Conservation (phyloP, 1,140 invertebrate genomes). For the Palaemon carinicauda region DNA sequence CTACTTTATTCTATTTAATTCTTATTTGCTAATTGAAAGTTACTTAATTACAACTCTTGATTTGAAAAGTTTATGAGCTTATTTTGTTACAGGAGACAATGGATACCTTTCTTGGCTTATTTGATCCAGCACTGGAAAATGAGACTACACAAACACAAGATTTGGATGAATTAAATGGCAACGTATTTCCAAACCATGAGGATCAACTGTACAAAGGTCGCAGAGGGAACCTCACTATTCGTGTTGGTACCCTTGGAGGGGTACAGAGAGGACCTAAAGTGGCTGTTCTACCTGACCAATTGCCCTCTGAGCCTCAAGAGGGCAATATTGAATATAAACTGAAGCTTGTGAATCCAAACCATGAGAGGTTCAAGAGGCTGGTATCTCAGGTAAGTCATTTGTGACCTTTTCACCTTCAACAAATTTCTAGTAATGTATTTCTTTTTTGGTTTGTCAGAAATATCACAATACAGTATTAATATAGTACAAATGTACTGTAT, state of each 20-base stretch:
- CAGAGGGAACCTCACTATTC: background rate
- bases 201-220: background rate
- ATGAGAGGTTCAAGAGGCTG: conserved; percentile 85
- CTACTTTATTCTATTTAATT: too few relatives aligned
- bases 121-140: conserved; percentile 60
- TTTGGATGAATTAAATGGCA: conserved; percentile 49
- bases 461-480: too few relatives aligned
- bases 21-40: too few relatives aligned
- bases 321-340: conserved; percentile 95
- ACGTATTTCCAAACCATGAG: background rate
- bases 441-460: too few relatives aligned
- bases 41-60: too few relatives aligned
- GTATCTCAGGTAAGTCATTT: conserved; percentile 79
- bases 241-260: conserved; percentile 1
- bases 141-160: conserved; percentile 51
- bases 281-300: conserved; percentile 63
- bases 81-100: conserved; percentile 58
- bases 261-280: conserved; percentile 28
- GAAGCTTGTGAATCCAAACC: conserved; percentile 84
- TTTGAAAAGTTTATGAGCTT: too few relatives aligned
- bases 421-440: too few relatives aligned
- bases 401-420: too few relatives aligned
- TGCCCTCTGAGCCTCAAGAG: conserved; percentile 89
- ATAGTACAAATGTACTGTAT: too few relatives aligned
- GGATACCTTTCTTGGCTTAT: conserved; percentile 62